phyloP scores from a whole-genome alignment of 2,888 invertebrate genomes.

The Glyphotaelius pellucidus region DNA sequence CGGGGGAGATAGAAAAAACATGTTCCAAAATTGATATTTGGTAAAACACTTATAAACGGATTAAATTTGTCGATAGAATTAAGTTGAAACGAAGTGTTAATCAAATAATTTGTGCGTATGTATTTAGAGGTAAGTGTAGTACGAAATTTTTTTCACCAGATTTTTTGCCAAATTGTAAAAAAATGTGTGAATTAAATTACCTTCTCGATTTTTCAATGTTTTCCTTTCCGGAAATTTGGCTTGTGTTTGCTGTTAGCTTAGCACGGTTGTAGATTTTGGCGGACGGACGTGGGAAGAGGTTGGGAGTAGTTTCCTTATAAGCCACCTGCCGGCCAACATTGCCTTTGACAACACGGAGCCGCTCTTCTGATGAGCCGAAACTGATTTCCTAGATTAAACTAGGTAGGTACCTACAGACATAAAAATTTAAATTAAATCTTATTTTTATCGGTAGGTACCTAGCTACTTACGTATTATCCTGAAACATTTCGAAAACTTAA shows the following conservation, averaged over 20 bases:
- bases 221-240: neutral
- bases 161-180: neutral
- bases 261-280: conserved; percentile 37
- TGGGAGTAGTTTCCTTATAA: conserved; percentile 48
- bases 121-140: too few species aligned
- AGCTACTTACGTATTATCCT: too few species aligned
- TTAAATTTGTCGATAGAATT: too few species aligned
- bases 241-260: conserved; percentile 12
- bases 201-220: conserved; percentile 6
- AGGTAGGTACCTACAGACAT: too few species aligned
- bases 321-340: conserved; percentile 39
- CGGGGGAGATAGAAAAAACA: too few species aligned
- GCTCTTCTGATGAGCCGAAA: conserved; percentile 21
- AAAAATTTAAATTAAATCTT: too few species aligned
- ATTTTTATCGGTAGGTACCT: too few species aligned
- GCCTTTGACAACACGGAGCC: conserved; percentile 46
- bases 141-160: neutral
- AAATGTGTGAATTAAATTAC: neutral
- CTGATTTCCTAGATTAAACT: neutral
- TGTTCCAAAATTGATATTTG: too few species aligned
- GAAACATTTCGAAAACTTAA: too few species aligned
- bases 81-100: too few species aligned
- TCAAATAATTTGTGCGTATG: too few species aligned
- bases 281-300: conserved; percentile 46
- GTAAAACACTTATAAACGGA: too few species aligned